Conservation (phyloP, 2,113 vertebrate genomes). For the Eurypyga helias region DNA sequence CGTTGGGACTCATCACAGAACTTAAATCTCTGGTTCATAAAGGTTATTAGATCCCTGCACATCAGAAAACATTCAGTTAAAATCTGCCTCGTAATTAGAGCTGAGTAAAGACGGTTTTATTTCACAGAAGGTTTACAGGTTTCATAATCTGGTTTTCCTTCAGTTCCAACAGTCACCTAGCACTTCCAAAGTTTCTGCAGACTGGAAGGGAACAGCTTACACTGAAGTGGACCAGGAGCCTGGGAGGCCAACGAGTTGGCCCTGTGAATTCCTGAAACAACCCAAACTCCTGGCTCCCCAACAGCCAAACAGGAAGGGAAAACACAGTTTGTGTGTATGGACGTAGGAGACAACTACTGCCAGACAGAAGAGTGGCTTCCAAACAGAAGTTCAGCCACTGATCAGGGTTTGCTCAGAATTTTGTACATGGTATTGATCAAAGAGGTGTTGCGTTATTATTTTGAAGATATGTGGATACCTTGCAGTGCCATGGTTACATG, state of each 20-base stretch:
- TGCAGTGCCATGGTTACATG: background rate
- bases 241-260: background rate
- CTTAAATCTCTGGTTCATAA: background rate
- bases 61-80: background rate
- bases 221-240: background rate
- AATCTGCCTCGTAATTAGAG: background rate
- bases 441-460: background rate
- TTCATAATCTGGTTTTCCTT: background rate
- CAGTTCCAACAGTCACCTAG: background rate
- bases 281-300: background rate
- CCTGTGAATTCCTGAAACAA: rapidly evolving
- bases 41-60: background rate
- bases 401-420: background rate
- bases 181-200: background rate
- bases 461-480: background rate
- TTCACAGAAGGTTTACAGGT: background rate
- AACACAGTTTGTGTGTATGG: background rate
- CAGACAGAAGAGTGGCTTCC: background rate
- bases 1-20: background rate
- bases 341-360: background rate
- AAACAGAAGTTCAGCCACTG: background rate
- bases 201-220: background rate
- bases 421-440: background rate
- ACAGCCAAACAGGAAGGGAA: rapidly evolving
- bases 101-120: background rate